Conservation (phyloP, 2,888 invertebrate genomes). For the Eupithecia insigniata region DNA sequence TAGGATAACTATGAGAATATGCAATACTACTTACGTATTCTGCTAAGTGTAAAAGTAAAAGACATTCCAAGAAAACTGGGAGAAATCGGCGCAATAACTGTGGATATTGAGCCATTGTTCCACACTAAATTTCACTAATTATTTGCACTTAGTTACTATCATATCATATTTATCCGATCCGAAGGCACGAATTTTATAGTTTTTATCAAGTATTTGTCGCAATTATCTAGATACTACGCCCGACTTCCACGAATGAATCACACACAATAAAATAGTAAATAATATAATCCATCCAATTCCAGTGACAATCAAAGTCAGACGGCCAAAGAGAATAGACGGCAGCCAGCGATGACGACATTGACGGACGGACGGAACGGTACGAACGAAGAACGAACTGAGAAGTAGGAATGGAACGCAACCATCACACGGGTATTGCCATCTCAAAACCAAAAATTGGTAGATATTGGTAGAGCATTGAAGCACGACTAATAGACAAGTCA, state of each 20-base stretch:
- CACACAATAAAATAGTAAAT: background rate
- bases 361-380: too few relatives aligned
- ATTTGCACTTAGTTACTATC: slow-evolving; percentile 56
- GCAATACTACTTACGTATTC: slow-evolving; percentile 67
- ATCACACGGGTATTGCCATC: background rate
- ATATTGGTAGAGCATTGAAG: background rate
- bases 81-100: slow-evolving; percentile 61
- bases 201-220: slow-evolving; percentile 21
- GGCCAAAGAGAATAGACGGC: too few relatives aligned
- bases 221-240: slow-evolving; percentile 34
- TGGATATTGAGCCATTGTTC: slow-evolving; percentile 63
- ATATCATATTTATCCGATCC: slow-evolving; percentile 63
- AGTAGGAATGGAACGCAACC: too few relatives aligned
- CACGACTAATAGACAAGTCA: background rate
- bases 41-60: slow-evolving; percentile 63
- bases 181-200: slow-evolving; percentile 10
- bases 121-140: slow-evolving; percentile 57
- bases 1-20: background rate
- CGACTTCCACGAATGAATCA: slow-evolving; percentile 9
- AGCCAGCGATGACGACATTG: too few relatives aligned
- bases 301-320: too few relatives aligned
- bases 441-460: too few relatives aligned
- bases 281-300: too few relatives aligned
- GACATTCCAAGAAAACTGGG: slow-evolving; percentile 63
- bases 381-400: too few relatives aligned